These are phyloP conservation scores for Chrysocyon brachyurus DNA, from an alignment of 2,797 vertebrate species.

Conservation along the genomic window DNA sequence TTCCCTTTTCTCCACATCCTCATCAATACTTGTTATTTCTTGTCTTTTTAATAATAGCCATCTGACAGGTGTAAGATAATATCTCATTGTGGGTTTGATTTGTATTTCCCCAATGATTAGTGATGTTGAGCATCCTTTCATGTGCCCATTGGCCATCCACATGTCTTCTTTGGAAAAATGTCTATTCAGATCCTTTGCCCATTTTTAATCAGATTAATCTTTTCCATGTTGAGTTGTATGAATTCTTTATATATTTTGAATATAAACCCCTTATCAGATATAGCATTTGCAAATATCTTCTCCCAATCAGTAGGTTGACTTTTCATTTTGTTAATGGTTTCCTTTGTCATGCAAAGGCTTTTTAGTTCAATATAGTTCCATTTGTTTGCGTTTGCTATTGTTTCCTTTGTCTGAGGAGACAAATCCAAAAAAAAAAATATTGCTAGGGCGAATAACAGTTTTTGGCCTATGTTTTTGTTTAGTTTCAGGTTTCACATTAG, in stretches of 20 bases:
- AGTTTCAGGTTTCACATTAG: neutral
- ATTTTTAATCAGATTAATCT: neutral
- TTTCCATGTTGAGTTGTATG: neutral
- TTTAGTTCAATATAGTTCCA: neutral
- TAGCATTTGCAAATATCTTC: neutral
- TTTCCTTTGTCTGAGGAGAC: neutral
- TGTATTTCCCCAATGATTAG: neutral
- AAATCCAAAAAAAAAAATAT: neutral
- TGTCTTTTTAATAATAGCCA: neutral
- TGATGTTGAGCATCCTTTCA: neutral
- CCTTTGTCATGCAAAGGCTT: neutral
- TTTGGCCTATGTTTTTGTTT: neutral
- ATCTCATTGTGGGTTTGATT: neutral
- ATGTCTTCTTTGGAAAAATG: neutral
- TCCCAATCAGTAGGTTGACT: neutral
- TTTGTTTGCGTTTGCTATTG: neutral
- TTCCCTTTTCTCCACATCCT: neutral
- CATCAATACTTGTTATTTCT: neutral
- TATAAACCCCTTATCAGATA: neutral
- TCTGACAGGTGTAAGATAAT: neutral
- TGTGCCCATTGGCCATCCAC: neutral
- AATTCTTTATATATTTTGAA: neutral
- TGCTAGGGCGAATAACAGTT: neutral
- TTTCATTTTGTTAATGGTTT: neutral
- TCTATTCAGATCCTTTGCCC: neutral